Evolutionary conservation across 2,888 invertebrate genomes (phyloP).

Genomic region (Siphlonurus alternatus): DNA sequence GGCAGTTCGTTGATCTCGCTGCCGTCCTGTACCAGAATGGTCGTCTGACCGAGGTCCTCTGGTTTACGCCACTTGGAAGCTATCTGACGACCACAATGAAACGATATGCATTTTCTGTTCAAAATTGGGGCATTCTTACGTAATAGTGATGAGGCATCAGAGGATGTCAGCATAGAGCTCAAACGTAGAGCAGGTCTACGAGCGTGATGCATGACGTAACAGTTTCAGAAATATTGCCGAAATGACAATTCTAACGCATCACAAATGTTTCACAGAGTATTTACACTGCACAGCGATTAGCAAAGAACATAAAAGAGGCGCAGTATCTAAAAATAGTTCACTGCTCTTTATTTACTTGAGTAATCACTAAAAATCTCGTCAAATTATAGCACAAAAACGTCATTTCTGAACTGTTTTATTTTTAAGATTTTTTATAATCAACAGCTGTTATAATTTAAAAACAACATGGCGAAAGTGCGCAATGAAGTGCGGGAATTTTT

Average conservation of each 20-base stretch:
- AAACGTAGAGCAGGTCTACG: background rate
- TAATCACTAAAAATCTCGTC: too few species aligned
- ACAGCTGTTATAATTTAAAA: background rate
- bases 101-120: background rate
- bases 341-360: too few species aligned
- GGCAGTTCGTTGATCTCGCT: conserved; percentile 49
- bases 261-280: background rate
- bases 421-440: background rate
- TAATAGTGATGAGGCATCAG: background rate
- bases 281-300: background rate
- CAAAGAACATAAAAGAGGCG: background rate
- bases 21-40: conserved; percentile 47
- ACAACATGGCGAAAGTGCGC: background rate
- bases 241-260: background rate
- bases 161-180: background rate
- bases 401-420: background rate
- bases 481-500: background rate
- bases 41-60: conserved; percentile 25
- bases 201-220: background rate
- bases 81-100: background rate
- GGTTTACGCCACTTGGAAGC: conserved; percentile 1
- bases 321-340: too few species aligned
- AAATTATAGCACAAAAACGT: background rate
- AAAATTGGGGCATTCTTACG: background rate
- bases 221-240: background rate